Conservation (phyloP, 2,113 vertebrate species). For the Apistogramma diplotaenia region DNA sequence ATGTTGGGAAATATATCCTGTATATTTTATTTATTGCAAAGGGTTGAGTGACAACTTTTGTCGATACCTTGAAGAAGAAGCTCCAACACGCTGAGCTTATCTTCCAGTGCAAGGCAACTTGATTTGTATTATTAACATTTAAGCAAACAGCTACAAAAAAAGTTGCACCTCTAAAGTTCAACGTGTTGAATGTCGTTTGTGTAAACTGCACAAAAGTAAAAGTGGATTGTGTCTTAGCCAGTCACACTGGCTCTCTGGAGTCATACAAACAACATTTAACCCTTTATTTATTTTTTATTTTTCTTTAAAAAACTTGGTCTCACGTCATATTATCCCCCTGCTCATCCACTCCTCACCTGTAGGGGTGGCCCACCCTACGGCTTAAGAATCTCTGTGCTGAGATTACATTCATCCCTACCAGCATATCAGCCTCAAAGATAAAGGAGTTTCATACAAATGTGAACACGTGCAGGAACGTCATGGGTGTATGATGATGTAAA, state of each 20-base stretch:
- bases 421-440: not conserved
- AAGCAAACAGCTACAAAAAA: not conserved
- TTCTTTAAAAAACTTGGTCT: not conserved
- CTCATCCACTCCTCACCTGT: not conserved
- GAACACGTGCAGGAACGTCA: not conserved
- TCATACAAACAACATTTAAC: not conserved
- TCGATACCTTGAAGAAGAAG: not conserved
- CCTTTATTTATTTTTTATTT: not conserved
- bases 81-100: not conserved
- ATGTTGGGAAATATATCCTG: not conserved
- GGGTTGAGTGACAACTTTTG: not conserved
- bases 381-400: too few species aligned
- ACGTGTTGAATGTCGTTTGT: not conserved
- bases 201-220: not conserved
- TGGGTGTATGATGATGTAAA: not conserved
- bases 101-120: not conserved
- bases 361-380: not conserved
- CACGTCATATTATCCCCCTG: not conserved
- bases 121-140: not conserved
- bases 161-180: not conserved
- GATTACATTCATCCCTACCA: not conserved
- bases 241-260: not conserved
- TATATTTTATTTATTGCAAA: not conserved
- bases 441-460: not conserved
- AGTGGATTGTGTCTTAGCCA: not conserved